A percentile compares a stretch with the other conserved stretches of the same genome.
These are phyloP conservation scores for Cantharis rufa DNA, from an alignment of 2,888 invertebrate species.

Conservation along the genomic window DNA sequence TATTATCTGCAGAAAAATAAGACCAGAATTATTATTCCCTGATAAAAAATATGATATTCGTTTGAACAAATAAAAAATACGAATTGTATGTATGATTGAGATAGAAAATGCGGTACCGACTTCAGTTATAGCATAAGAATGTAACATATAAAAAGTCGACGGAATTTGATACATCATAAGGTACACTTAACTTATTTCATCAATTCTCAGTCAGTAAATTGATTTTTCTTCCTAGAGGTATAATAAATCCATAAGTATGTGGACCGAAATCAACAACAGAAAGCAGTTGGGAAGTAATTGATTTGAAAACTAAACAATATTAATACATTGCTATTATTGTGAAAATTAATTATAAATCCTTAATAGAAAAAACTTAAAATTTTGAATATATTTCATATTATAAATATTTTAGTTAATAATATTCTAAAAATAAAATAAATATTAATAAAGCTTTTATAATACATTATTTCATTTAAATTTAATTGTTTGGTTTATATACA, in stretches of 20 bases:
- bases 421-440: too few relatives aligned
- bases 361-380: too few relatives aligned
- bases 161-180: background rate
- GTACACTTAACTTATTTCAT: background rate
- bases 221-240: background rate
- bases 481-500: background rate
- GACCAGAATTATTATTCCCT: background rate
- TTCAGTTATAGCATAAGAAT: slow-evolving; percentile 20
- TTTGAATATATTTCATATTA: too few relatives aligned
- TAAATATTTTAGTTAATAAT: too few relatives aligned
- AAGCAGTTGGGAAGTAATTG: background rate
- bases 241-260: background rate
- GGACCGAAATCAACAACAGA: background rate
- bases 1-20: background rate
- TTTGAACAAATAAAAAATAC: background rate
- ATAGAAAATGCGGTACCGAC: background rate
- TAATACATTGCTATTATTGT: background rate
- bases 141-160: slow-evolving; percentile 8
- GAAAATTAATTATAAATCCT: too few relatives aligned
- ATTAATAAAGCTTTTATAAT: too few relatives aligned
- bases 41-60: background rate
- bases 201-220: background rate
- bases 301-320: background rate
- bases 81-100: background rate
- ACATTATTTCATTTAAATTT: background rate